Evolutionary conservation across 2,113 vertebrate species (phyloP), one percentile per base, ranked within the genome.

Genomic region (Physeter macrocephalus): DNA sequence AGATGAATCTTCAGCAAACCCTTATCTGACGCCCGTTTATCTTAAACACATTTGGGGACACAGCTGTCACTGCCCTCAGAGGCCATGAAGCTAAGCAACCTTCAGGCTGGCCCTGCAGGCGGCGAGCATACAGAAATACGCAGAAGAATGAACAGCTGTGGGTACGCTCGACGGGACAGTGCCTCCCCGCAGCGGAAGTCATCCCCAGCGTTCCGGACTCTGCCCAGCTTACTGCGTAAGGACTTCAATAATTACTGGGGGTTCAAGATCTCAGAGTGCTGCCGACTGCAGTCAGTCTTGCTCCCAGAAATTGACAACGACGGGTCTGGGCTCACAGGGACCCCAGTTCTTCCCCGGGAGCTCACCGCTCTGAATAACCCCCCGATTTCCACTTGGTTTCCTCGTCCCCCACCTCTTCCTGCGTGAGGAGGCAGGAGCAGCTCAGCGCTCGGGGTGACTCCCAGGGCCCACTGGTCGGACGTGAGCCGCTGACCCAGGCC

Each of bases 71-170:
- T 21, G 29, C 11, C 64, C 43, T 39, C 39, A 21, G 2, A 10
- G n/a, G 67, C 64, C 82, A 18, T 1, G 43, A 41, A 9, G 34
- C 46, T 15, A 17, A 78, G 20, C 8, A 31, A 5, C 31, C 6
- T 31, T 13, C 49, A 27, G 54, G 27, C 1, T 1, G 9, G 13
- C 36, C 77, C 15, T 0, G 3, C 9, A 8, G 31, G n/a, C 39
- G 0, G 57, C n/a, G 21, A 2, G 15, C 0, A 18, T 4, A 12
- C 14, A 36, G 46, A 61, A 13, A 11, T 0, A 13, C 0, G 0
- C 2, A 54, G 14, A 23, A 2, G 6, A 27, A 29, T 0, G 27
- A 31, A 25, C 46, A 1, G 1, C 71, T 2, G 7, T 0, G 46
- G 71, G 39, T 3, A 2, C 8, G 29, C 2, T 3, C 8, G 1